Evolutionary conservation across 2,113 vertebrate species (phyloP), one percentile per base, ranked within the genome.

Genomic region (Ciconia maguari): DNA sequence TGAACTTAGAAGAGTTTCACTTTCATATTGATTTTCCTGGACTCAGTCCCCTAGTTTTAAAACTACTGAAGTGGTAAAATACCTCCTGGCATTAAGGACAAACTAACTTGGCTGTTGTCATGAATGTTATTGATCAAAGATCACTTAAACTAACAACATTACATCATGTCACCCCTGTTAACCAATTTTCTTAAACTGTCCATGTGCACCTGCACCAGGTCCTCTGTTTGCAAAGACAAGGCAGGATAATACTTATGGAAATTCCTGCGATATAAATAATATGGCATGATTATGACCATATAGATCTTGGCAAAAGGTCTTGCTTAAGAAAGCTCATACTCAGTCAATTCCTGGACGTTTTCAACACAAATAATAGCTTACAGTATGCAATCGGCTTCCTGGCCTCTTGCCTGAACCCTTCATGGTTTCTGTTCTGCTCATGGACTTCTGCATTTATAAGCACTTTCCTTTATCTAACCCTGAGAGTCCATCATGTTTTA

Each of bases 361-460:
- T 92, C 11, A 8, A 21, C 81, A 83, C 86, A 30, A 90, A 83
- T 32, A 85, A 52, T 38, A 54, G 41, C 58, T 83, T 86, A 29
- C 52, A 19, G 83, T 19, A 70, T 51, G 82, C 62, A 49, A 6
- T 69, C 2, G 1, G 62, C 60, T 81, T 74, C 79, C 76, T 94
- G 94, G 88, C 93, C 94, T 85, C 78, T 75, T 92, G 97, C 96
- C 91, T 88, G 74, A 65, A 74, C 71, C 66, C 78, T 85, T 91
- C 90, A 75, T 4, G 2, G 65, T 72, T 36, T 82, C 78, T 71
- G 38, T 70, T 96, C 92, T 87, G 81, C 90, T 89, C 62, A 5
- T 62, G 93, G 83, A 87, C 72, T 93, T 87, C 64, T 96, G 84
- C 89, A 76, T 96, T 93, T 97, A 93, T 58, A 93, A 96, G 65